Conservation (phyloP, 2,888 invertebrate genomes). For the Gryllus longicercus region DNA sequence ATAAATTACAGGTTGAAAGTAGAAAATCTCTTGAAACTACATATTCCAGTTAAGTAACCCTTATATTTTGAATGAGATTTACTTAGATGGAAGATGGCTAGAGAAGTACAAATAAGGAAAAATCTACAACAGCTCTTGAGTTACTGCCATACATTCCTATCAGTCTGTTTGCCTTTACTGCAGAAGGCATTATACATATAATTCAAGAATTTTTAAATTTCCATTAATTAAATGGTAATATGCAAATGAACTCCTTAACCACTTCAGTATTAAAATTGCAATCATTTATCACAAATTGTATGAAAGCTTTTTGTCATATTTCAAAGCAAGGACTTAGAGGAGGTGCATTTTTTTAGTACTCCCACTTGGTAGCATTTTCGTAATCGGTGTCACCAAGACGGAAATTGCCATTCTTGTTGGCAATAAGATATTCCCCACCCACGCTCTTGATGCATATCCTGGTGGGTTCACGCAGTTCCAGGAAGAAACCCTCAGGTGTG, state of each 20-base stretch:
- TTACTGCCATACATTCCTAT: neutral
- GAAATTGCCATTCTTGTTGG: constrained; percentile 89
- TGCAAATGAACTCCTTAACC: constrained; percentile 7
- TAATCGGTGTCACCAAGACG: constrained; percentile 75
- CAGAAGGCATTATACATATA: neutral
- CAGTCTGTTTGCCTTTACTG: neutral
- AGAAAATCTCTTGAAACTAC: neutral
- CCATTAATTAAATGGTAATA: constrained; percentile 4
- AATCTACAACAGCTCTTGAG: neutral
- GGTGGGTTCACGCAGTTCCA: constrained; percentile 90
- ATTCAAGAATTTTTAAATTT: neutral
- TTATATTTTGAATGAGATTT: neutral
- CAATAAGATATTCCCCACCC: constrained; percentile 74
- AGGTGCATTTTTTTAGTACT: constrained; percentile 62
- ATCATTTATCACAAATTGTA: constrained; percentile 7
- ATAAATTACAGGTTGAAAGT: constrained; percentile 24
- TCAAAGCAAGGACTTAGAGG: neutral
- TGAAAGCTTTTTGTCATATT: neutral
- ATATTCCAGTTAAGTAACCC: neutral
- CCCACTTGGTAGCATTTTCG: constrained; percentile 85
- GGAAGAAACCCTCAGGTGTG: constrained; percentile 77
- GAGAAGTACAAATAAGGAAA: neutral
- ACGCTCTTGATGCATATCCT: constrained; percentile 81
- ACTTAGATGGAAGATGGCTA: neutral
- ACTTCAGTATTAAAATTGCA: constrained; percentile 17